phyloP scores from a whole-genome alignment of 2,113 vertebrate species.

The Salvelinus fontinalis region DNA sequence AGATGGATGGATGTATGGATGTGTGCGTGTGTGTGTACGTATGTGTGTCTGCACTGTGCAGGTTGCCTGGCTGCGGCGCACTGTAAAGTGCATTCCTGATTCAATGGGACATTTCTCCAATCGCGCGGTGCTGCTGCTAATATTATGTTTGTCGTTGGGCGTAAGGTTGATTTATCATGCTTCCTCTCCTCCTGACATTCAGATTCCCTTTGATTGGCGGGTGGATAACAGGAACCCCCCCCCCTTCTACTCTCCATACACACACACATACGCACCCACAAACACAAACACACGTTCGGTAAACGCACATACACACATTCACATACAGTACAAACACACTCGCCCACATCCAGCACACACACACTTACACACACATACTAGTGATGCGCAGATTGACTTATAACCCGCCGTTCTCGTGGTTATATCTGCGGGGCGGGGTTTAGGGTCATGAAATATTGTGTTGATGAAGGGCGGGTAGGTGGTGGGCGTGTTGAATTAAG shows the following conservation, averaged over 20 bases:
- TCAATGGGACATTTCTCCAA: conserved; percentile 74
- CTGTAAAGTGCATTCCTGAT: conserved; percentile 70
- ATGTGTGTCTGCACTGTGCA: conserved; percentile 19
- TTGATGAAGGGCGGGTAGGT: too few relatives aligned
- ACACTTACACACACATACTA: too few relatives aligned
- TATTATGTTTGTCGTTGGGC: conserved; percentile 74
- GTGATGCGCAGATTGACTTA: too few relatives aligned
- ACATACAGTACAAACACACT: too few relatives aligned
- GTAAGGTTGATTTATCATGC: conserved; percentile 70
- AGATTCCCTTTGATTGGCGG: conserved; percentile 70
- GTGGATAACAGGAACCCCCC: not conserved
- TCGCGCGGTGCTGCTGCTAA: conserved; percentile 59
- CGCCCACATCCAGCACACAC: too few relatives aligned
- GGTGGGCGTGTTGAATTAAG: too few relatives aligned
- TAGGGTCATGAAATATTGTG: too few relatives aligned
- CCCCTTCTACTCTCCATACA: not conserved
- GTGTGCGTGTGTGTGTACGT: not conserved
- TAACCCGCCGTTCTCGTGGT: too few relatives aligned
- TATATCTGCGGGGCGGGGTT: too few relatives aligned
- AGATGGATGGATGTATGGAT: not conserved
- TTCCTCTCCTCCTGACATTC: conserved; percentile 66
- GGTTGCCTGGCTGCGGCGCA: conserved; percentile 43
- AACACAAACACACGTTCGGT: too few relatives aligned
- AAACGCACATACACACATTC: too few relatives aligned
- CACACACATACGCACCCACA: conserved; percentile 25